Evolutionary conservation across 2,113 vertebrate genomes (phyloP), one percentile per base, ranked within the genome.

Genomic region (Tupaia chinensis): DNA sequence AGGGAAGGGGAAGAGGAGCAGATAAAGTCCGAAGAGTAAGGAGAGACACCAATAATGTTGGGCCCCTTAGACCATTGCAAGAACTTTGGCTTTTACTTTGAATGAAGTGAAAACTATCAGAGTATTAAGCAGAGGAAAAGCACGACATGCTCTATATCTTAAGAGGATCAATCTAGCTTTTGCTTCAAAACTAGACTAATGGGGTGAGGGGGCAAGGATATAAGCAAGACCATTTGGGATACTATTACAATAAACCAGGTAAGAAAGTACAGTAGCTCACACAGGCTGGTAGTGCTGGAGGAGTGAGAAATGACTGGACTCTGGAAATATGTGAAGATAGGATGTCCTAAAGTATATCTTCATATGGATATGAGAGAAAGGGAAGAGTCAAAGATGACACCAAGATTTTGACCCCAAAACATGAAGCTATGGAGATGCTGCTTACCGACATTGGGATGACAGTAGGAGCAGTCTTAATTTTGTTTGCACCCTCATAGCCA

Each of bases 51-150:
- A 32, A 25, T 34, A 66, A 80, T 7, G 1, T 19, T 19, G 7
- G 20, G 53, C 17, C 78, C 53, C 44, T 6, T 44, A 88, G 34
- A 74, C 56, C 74, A 79, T 72, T 56, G 8, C 7, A 22, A 94
- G 17, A 44, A 91, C 7, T 74, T 13, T 54, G 85, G 23, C 60
- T 91, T 90, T 95, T 63, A 90, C 34, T 93, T 29, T 66, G n/a
- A 56, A 1, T 58, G 27, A 85, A 44, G 82, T 34, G 27, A 69
- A 80, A 95, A 82, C 20, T 88, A 66, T 74, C n/a, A 22, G 68
- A 84, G 12, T 27, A 70, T 1, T 56, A 34, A 89, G 29, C 20
- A 72, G 27, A 86, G 29, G 10, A 56, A 93, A 91, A 77, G 20
- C 61, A 87, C 8, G 19, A 12, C 11, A 20, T n/a, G 32, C 80